These are phyloP conservation scores for Plecotus auritus DNA, from an alignment of 2,113 vertebrate genomes.

Conservation along the genomic window DNA sequence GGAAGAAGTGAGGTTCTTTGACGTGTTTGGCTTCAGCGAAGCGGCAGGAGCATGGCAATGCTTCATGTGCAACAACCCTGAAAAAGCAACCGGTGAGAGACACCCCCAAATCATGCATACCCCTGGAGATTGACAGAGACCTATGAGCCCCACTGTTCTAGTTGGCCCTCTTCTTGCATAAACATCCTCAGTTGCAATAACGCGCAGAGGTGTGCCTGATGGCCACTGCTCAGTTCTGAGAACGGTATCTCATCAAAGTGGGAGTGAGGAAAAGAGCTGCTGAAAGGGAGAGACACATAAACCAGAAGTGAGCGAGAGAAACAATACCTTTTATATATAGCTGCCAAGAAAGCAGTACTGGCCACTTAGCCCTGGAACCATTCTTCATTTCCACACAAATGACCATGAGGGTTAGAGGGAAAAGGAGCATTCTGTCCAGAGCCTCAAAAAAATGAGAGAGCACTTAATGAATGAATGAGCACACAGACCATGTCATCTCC, in stretches of 20 bases:
- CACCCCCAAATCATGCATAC: neutral
- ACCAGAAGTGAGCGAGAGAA: neutral
- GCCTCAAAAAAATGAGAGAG: neutral
- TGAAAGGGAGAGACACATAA: neutral
- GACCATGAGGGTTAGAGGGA: neutral
- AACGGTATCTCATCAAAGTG: neutral
- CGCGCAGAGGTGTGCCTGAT: neutral
- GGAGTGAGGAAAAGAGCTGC: neutral
- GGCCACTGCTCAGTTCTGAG: neutral
- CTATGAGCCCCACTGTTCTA: fast-evolving
- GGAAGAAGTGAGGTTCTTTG: conserved; percentile 97
- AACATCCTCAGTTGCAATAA: neutral
- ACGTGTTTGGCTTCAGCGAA: conserved; percentile 95
- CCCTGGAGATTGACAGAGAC: neutral
- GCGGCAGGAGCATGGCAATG: conserved; percentile 91
- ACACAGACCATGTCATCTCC: neutral
- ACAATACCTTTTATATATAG: neutral
- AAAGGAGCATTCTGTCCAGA: neutral
- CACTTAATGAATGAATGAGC: neutral
- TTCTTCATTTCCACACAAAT: neutral
- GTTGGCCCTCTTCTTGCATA: neutral
- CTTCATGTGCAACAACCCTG: conserved; percentile 99
- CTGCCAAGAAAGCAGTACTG: neutral
- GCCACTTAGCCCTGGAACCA: neutral
- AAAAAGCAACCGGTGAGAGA: conserved; percentile 90